Evolutionary conservation across 2,797 vertebrate species (phyloP).

Genomic region (Gymnocypris eckloni): DNA sequence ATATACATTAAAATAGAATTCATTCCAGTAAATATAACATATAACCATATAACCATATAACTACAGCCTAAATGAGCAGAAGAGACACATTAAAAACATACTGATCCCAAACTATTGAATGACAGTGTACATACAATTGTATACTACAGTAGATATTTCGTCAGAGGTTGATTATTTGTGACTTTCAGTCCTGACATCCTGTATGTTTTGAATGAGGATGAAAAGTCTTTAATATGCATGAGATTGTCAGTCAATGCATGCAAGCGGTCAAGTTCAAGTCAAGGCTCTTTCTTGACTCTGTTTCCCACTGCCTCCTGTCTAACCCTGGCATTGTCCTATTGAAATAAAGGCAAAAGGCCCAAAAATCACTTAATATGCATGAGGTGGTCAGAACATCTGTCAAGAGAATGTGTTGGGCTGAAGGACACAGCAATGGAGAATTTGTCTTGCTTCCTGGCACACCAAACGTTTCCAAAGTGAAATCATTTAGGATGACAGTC

Average conservation of each 20-base stretch:
- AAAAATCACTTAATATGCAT: neutral
- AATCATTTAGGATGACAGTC: slow-evolving; percentile 25
- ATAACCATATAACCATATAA: too few relatives aligned
- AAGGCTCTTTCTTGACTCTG: neutral
- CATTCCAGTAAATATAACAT: neutral
- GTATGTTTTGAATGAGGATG: slow-evolving; percentile 48
- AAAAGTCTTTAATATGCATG: slow-evolving; percentile 30
- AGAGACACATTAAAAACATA: too few relatives aligned
- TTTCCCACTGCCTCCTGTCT: neutral
- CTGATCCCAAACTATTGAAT: too few relatives aligned
- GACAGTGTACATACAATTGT: too few relatives aligned
- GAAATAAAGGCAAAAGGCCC: slow-evolving; percentile 3
- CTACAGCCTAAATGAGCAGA: neutral
- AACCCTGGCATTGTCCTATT: neutral
- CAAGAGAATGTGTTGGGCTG: neutral
- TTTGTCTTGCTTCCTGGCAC: slow-evolving; percentile 13
- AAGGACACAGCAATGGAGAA: neutral
- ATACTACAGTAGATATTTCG: neutral
- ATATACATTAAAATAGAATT: neutral
- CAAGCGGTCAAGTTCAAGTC: neutral
- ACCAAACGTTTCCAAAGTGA: slow-evolving; percentile 1
- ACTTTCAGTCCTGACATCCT: neutral
- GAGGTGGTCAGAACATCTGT: neutral
- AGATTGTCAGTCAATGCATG: neutral
- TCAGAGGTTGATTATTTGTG: neutral